These are phyloP conservation scores for Desmodus rotundus DNA, from an alignment of 2,113 vertebrate species.

Conservation along the genomic window DNA sequence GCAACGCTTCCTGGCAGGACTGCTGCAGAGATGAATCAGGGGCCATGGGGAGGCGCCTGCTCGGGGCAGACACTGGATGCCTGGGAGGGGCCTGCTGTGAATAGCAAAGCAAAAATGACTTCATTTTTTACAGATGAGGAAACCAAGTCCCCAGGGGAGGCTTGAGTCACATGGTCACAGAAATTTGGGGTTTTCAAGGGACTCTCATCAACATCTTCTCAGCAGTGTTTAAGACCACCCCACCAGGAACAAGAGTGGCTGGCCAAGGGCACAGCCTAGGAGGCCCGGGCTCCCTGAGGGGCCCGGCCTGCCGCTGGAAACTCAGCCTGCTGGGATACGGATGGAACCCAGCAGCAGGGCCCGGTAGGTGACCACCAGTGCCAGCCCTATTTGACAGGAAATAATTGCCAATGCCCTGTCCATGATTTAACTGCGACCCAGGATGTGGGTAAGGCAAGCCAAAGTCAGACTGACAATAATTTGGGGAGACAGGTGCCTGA, in stretches of 20 bases:
- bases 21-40: neutral
- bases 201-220: neutral
- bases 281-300: neutral
- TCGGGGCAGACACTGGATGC: accelerated
- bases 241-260: neutral
- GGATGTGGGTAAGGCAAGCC: neutral
- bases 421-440: neutral
- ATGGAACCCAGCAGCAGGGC: neutral
- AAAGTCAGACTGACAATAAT: neutral
- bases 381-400: neutral
- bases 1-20: neutral
- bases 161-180: neutral
- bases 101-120: neutral
- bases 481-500: neutral
- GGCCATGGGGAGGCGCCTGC: accelerated
- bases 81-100: accelerated
- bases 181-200: neutral
- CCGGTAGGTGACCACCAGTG: neutral
- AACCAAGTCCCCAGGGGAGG: neutral
- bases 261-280: accelerated
- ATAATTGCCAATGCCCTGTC: accelerated
- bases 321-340: neutral
- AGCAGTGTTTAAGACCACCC: accelerated
- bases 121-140: neutral
- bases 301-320: neutral